Percentiles rank a stretch among this genome's conserved stretches.
phyloP scores from a whole-genome alignment of 2,113 vertebrate genomes.

The Sturnira hondurensis region DNA sequence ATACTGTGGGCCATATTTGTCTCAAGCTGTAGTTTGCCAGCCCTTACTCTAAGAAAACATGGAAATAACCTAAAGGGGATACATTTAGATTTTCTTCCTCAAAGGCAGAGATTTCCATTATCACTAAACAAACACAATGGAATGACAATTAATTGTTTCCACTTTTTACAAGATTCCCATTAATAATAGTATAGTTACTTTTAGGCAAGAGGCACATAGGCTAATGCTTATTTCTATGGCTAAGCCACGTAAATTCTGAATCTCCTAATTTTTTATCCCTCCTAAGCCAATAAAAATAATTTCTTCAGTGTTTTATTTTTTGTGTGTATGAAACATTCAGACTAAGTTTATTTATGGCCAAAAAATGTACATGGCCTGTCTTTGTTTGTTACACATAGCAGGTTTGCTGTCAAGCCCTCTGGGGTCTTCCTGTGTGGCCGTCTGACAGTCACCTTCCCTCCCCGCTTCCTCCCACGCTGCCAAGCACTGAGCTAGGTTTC shows the following conservation, averaged over 20 bases:
- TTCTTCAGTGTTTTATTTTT: background rate
- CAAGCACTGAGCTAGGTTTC: background rate
- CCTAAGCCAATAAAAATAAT: background rate
- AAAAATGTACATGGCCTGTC: background rate
- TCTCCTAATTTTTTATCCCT: constrained; percentile 33
- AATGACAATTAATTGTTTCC: background rate
- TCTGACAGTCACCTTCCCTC: background rate
- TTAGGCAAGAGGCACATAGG: background rate
- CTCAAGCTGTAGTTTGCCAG: background rate
- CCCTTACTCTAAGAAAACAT: background rate
- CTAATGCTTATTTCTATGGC: background rate
- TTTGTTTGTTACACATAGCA: background rate
- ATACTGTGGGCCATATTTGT: background rate
- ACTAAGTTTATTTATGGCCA: background rate
- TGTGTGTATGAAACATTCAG: background rate
- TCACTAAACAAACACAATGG: background rate
- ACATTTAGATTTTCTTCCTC: background rate
- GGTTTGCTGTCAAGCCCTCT: background rate
- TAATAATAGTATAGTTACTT: background rate
- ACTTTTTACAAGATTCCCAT: background rate
- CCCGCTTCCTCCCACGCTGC: background rate
- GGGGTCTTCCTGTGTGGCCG: background rate
- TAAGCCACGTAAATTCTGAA: background rate
- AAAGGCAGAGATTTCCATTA: background rate
- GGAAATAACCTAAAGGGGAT: background rate